Percentiles rank a stretch among this genome's conserved stretches.
Conservation (phyloP, 1,140 invertebrate genomes). For the Octopus bimaculoides region DNA sequence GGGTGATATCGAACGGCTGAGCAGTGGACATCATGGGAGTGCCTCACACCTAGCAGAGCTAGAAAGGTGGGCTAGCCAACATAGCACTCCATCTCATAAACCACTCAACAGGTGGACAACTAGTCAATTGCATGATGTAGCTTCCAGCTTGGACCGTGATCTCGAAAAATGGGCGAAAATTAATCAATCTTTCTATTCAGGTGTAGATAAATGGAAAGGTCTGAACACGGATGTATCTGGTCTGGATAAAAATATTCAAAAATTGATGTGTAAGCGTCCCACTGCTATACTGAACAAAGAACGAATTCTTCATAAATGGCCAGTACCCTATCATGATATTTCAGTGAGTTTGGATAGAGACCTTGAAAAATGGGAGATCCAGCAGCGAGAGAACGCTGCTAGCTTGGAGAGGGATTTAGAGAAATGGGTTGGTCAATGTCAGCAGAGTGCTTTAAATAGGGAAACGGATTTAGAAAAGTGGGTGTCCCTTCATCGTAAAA, state of each 20-base stretch:
- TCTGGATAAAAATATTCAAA: not conserved
- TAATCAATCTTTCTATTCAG: not conserved
- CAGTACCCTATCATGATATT: not conserved
- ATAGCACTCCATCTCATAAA: not conserved
- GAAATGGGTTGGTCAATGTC: conserved; percentile 1
- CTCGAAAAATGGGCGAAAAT: not conserved
- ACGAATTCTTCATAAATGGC: not conserved
- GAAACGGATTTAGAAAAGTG: not conserved
- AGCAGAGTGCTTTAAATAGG: conserved; percentile 1
- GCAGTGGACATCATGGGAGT: not conserved
- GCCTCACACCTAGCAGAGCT: not conserved
- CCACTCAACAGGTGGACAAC: not conserved
- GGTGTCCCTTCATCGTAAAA: conserved; percentile 4
- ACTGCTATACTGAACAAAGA: not conserved
- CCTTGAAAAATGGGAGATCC: not conserved
- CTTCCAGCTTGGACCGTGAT: not conserved
- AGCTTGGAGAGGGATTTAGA: not conserved
- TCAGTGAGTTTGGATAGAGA: conserved; percentile 2
- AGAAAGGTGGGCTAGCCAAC: not conserved
- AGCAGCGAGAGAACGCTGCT: not conserved
- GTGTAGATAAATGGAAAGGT: not conserved
- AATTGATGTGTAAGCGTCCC: not conserved
- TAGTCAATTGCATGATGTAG: not conserved
- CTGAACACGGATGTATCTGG: not conserved
- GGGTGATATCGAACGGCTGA: not conserved